A percentile compares a stretch with the other conserved stretches of the same genome.
These are phyloP conservation scores for Lepidurus packardi DNA, from an alignment of 1,140 invertebrate genomes.

Conservation along the genomic window DNA sequence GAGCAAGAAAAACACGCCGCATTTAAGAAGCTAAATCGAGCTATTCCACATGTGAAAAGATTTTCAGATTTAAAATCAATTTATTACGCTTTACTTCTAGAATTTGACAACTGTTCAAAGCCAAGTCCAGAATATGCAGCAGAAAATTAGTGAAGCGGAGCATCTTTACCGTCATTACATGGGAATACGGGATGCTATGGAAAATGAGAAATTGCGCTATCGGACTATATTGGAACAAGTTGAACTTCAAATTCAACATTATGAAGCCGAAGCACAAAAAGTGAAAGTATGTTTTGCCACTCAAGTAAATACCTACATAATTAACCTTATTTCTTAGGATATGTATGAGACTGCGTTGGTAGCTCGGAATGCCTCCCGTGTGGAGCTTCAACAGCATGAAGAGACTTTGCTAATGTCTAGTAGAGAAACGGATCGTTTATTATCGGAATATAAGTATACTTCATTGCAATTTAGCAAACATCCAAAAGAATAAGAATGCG, in stretches of 20 bases:
- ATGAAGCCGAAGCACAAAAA: slow-evolving; percentile 24
- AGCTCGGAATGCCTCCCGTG: slow-evolving; percentile 29
- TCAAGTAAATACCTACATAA: not conserved
- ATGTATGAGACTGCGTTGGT: slow-evolving; percentile 29
- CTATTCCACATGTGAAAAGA: not conserved
- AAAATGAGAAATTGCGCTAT: slow-evolving; percentile 25
- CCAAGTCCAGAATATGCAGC: slow-evolving; percentile 28
- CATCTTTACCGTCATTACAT: slow-evolving; percentile 32
- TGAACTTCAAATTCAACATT: slow-evolving; percentile 20
- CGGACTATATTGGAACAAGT: slow-evolving; percentile 17
- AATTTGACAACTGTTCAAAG: not conserved
- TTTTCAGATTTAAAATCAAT: not conserved
- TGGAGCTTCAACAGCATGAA: slow-evolving; percentile 29
- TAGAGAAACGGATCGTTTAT: slow-evolving; percentile 32
- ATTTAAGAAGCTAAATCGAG: not conserved
- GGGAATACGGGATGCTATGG: slow-evolving; percentile 26
- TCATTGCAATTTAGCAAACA: not conserved
- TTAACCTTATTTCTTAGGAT: slow-evolving; percentile 6
- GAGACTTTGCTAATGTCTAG: slow-evolving; percentile 30
- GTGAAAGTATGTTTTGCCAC: slow-evolving; percentile 23
- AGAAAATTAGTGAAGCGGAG: slow-evolving; percentile 31
- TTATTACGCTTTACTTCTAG: not conserved
- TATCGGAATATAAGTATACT: slow-evolving; percentile 34
- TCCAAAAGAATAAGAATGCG: not conserved
- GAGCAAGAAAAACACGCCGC: not conserved